Evolutionary conservation across 2,797 vertebrate species (phyloP).

Genomic region (Lateolabrax maculatus): DNA sequence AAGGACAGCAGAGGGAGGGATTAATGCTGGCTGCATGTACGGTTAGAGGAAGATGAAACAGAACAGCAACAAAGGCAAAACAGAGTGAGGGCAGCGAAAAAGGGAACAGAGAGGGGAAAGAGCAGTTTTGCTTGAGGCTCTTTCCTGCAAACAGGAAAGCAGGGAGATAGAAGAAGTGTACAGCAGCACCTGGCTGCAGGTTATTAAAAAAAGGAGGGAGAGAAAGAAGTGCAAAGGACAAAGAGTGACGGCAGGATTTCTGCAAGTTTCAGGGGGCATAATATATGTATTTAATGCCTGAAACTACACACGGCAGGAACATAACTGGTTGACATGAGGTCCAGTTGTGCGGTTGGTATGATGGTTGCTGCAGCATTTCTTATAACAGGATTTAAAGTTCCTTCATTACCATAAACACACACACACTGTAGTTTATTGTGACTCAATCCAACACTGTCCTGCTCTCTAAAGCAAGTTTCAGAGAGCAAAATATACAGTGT

Average conservation of each 20-base stretch:
- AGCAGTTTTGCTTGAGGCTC: conserved; percentile 25
- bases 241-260: neutral
- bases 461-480: neutral
- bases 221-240: neutral
- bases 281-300: no score
- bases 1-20: conserved; percentile 5
- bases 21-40: neutral
- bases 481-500: neutral
- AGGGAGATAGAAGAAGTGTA: conserved; percentile 11
- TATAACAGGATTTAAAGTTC: neutral
- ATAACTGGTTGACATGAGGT: neutral
- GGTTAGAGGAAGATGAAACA: neutral
- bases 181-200: conserved; percentile 3
- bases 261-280: neutral
- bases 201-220: neutral
- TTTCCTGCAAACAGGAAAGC: conserved; percentile 19
- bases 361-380: neutral
- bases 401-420: neutral
- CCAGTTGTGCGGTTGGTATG: no score
- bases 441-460: neutral
- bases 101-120: conserved; percentile 9
- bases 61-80: conserved; percentile 20
- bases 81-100: conserved; percentile 10
- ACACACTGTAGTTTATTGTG: no score
- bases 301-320: neutral